These are phyloP conservation scores for Phrynocephalus versicolor DNA, from an alignment of 2,113 vertebrate species.

Conservation along the genomic window DNA sequence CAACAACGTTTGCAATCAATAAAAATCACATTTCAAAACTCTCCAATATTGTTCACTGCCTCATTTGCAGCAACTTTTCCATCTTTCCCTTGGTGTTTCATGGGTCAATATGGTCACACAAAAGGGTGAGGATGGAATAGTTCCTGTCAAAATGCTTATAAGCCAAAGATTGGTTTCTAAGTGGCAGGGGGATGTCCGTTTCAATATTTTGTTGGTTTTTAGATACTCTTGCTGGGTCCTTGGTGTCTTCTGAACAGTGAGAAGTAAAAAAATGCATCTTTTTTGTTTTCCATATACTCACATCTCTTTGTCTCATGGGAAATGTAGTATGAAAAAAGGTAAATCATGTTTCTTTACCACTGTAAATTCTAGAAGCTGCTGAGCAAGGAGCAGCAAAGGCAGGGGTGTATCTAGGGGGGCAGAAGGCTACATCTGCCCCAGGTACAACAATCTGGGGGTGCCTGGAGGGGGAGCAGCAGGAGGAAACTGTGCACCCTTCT, in stretches of 20 bases:
- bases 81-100: not conserved
- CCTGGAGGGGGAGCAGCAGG: too few species aligned
- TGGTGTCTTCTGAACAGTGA: slow-evolving; percentile 4
- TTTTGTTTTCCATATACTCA: not conserved
- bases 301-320: not conserved
- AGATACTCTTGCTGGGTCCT: not conserved
- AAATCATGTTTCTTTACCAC: slow-evolving; percentile 5
- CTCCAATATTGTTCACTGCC: not conserved
- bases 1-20: not conserved
- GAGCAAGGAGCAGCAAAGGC: slow-evolving; percentile 4
- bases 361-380: not conserved
- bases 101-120: not conserved
- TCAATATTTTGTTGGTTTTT: slow-evolving; percentile 3
- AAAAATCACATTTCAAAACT: not conserved
- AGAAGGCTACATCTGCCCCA: too few species aligned
- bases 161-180: not conserved
- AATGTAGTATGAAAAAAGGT: slow-evolving; percentile 3
- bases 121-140: not conserved
- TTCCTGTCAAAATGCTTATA: not conserved
- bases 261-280: not conserved
- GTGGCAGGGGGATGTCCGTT: not conserved
- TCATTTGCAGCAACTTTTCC: not conserved
- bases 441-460: too few species aligned
- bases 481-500: too few species aligned
- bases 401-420: too few species aligned